Percentiles rank a stretch among this genome's conserved stretches.
phyloP scores from a whole-genome alignment of 2,113 vertebrate genomes.

The Nanorana parkeri region DNA sequence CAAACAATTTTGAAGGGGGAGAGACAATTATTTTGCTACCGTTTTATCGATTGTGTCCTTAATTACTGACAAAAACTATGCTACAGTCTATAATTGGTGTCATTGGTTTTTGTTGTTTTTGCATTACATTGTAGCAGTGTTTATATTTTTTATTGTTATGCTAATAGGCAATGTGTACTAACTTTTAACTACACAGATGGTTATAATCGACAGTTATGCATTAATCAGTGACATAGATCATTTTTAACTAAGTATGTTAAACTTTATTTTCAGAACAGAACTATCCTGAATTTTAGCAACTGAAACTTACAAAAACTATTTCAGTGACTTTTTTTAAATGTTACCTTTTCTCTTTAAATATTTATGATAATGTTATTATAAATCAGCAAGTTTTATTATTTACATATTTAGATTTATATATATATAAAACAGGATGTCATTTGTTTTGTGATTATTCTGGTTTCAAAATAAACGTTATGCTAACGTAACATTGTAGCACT shows the following conservation, averaged over 20 bases:
- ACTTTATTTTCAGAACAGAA: too few species aligned
- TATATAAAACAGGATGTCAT: not conserved
- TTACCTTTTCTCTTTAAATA: not conserved
- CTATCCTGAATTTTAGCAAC: too few species aligned
- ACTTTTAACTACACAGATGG: not conserved
- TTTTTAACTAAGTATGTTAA: too few species aligned
- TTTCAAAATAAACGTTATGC: conserved; percentile 9
- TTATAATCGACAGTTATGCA: not conserved
- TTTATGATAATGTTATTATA: too few species aligned
- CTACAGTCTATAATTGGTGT: not conserved
- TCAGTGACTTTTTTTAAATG: too few species aligned
- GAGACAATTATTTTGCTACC: conserved; percentile 27
- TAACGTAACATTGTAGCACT: conserved; percentile 21
- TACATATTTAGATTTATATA: not conserved
- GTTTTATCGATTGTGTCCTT: not conserved
- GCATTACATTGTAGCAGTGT: not conserved
- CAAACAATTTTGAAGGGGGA: not conserved
- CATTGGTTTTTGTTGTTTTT: not conserved
- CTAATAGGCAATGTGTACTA: not conserved
- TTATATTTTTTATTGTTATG: not conserved
- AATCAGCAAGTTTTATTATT: not conserved
- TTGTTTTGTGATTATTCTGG: not conserved
- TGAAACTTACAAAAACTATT: too few species aligned
- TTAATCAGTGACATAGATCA: too few species aligned
- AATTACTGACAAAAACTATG: not conserved